These are phyloP conservation scores for Centropristis striata DNA, from an alignment of 2,113 vertebrate genomes.

Conservation along the genomic window DNA sequence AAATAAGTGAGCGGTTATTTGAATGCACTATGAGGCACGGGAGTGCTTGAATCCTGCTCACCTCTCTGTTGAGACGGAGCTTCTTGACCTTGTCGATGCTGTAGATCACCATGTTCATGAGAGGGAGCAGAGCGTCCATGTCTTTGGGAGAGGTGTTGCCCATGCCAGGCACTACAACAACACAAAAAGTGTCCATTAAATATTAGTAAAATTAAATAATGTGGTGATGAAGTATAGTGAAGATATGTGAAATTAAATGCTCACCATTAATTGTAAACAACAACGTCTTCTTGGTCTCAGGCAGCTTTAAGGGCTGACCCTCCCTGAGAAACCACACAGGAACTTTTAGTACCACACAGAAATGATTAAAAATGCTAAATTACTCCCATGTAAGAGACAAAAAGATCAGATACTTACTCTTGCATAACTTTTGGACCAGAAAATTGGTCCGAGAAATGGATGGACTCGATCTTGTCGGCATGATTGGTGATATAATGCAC, in stretches of 20 bases:
- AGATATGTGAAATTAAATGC: not conserved
- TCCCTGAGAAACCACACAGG: constrained; percentile 87
- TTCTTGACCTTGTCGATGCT: constrained; percentile 98
- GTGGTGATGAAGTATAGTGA: accelerated
- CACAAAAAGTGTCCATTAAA: not conserved
- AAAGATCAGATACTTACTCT: constrained; percentile 89
- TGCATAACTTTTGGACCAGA: constrained; percentile 99
- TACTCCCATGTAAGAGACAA: not conserved
- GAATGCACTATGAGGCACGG: no score
- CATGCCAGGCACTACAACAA: constrained; percentile 93
- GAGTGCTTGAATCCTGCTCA: constrained; percentile 72
- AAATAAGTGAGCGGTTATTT: not conserved
- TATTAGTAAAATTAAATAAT: not conserved
- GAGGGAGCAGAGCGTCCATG: constrained; percentile 95
- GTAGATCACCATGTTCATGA: constrained; percentile 99
- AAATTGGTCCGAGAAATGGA: constrained; percentile 99
- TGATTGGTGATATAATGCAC: constrained; percentile 96
- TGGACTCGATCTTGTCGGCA: constrained; percentile 98
- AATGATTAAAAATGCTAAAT: not conserved
- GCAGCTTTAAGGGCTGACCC: constrained; percentile 98
- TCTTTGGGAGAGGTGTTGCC: constrained; percentile 99
- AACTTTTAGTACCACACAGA: not conserved
- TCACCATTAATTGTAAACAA: constrained; percentile 99
- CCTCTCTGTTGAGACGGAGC: constrained; percentile 97
- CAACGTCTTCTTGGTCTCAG: constrained; percentile 98